Conservation (phyloP, 2,797 vertebrate genomes). For the Bradypus variegatus region DNA sequence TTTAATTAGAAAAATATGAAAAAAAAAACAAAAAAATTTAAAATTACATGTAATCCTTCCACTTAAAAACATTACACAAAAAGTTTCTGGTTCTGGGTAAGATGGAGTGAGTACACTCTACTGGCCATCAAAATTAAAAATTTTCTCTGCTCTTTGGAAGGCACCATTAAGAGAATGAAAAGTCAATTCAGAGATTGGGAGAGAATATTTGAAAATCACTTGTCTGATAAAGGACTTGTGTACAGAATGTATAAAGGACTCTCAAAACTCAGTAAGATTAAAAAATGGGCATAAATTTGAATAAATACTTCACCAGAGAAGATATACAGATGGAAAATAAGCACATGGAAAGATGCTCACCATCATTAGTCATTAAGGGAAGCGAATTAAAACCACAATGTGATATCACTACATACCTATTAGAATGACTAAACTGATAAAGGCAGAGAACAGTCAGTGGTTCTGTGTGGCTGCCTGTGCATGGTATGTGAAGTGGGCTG, state of each 20-base stretch:
- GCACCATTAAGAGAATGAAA: background rate
- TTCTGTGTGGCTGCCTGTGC: background rate
- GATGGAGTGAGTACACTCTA: background rate
- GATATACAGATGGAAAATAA: background rate
- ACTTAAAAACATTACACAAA: background rate
- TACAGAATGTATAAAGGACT: background rate
- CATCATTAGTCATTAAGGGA: background rate
- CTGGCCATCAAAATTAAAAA: background rate
- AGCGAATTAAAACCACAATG: background rate
- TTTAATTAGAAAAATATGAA: background rate
- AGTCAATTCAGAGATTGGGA: background rate
- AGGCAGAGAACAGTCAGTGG: background rate
- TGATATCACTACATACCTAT: background rate
- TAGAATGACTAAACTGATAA: background rate
- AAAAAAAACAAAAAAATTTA: background rate
- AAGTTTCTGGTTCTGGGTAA: background rate
- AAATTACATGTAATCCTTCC: background rate
- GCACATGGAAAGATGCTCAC: background rate
- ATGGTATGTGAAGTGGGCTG: background rate
- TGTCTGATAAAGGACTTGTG: background rate
- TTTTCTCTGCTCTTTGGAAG: background rate
- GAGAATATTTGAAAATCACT: background rate
- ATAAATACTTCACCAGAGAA: background rate
- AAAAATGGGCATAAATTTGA: background rate
- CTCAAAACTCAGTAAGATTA: constrained; percentile 11